A percentile compares a stretch with the other conserved stretches of the same genome.
These are phyloP conservation scores for Amaurobius ferox DNA, from an alignment of 2,888 invertebrate genomes.

Conservation along the genomic window DNA sequence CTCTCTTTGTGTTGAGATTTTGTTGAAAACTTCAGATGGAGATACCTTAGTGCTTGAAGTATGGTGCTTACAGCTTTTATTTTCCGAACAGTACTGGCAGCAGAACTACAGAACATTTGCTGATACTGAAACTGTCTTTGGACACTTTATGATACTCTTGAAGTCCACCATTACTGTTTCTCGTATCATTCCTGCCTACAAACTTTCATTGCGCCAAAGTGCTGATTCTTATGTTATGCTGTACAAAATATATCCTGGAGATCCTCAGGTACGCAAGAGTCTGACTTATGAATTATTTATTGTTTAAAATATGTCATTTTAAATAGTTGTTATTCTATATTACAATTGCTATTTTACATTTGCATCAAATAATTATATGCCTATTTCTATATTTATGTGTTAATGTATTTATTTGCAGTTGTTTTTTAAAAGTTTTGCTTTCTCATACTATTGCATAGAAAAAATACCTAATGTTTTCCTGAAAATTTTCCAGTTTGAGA, in stretches of 20 bases:
- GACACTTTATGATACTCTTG: slow-evolving; percentile 92
- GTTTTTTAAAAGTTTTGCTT: no score
- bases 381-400: no score
- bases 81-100: slow-evolving; percentile 75
- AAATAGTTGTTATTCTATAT: no score
- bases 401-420: no score
- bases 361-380: no score
- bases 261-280: slow-evolving; percentile 83
- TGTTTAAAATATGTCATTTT: no score
- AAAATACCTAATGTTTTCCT: no score
- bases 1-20: slow-evolving; percentile 91
- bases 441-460: no score
- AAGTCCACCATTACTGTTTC: slow-evolving; percentile 93
- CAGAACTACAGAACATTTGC: slow-evolving; percentile 36
- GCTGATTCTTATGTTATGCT: slow-evolving; percentile 92
- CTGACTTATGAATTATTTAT: no score
- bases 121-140: slow-evolving; percentile 82
- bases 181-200: slow-evolving; percentile 95
- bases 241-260: slow-evolving; percentile 86
- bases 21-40: slow-evolving; percentile 89
- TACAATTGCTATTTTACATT: no score
- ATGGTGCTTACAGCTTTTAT: slow-evolving; percentile 84
- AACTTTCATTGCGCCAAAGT: slow-evolving; percentile 88
- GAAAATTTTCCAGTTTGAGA: no score
- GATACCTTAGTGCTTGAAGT: slow-evolving; percentile 93